Evolutionary conservation across 2,797 vertebrate species (phyloP).

Genomic region (Macrochelys suwanniensis): DNA sequence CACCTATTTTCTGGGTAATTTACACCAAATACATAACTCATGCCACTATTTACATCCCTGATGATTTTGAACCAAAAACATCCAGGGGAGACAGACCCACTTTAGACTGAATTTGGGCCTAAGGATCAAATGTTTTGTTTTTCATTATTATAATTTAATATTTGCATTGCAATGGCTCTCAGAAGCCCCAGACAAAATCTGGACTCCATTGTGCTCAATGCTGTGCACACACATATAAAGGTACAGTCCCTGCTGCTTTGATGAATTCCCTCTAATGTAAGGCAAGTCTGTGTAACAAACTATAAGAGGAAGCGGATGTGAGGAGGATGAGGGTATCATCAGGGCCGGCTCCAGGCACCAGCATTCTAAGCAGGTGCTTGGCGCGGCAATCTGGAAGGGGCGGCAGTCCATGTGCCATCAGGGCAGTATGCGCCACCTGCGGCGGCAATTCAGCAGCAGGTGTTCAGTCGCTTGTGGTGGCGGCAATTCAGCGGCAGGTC

Average conservation of each 20-base stretch:
- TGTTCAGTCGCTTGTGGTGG: no score
- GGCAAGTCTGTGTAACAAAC: no score
- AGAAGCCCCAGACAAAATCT: background rate
- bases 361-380: no score
- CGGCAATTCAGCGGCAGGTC: no score
- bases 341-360: no score
- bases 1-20: background rate
- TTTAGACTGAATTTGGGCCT: background rate
- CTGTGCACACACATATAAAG: background rate
- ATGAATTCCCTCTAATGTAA: no score
- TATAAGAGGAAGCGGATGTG: no score
- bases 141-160: background rate
- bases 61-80: background rate
- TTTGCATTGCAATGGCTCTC: background rate
- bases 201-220: background rate
- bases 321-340: no score
- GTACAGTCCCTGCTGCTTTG: background rate
- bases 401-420: no score
- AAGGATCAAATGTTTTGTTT: background rate
- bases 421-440: no score
- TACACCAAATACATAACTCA: background rate
- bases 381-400: no score
- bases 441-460: no score
- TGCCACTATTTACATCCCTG: slow-evolving; percentile 17
- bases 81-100: background rate